Conservation (phyloP, 2,888 invertebrate species). For the Pecten maximus region DNA sequence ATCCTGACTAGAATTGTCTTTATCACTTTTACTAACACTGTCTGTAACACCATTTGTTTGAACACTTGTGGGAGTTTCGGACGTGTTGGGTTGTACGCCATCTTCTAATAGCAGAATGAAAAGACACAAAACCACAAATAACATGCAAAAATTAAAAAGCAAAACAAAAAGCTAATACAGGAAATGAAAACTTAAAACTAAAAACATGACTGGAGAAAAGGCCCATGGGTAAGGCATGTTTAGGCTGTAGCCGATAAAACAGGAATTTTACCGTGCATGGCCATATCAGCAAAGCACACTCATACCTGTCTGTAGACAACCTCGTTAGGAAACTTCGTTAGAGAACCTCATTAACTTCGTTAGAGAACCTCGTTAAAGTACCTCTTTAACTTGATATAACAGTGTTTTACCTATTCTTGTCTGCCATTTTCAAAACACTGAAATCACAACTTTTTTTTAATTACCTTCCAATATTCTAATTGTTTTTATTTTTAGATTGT, state of each 20-base stretch:
- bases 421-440: too few relatives aligned
- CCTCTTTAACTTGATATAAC: too few relatives aligned
- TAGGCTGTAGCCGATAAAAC: neutral
- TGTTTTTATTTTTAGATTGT: too few relatives aligned
- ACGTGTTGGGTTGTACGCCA: neutral
- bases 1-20: constrained; percentile 19
- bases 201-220: constrained; percentile 22
- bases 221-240: neutral
- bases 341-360: too few relatives aligned
- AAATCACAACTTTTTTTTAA: too few relatives aligned
- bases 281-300: constrained; percentile 18
- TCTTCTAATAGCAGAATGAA: constrained; percentile 42
- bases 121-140: constrained; percentile 39
- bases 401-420: too few relatives aligned
- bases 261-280: neutral
- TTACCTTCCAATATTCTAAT: too few relatives aligned
- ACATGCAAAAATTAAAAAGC: constrained; percentile 45
- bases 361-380: too few relatives aligned
- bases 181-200: constrained; percentile 47
- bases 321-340: too few relatives aligned
- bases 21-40: neutral
- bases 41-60: neutral
- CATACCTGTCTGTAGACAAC: neutral
- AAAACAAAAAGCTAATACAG: constrained; percentile 39
- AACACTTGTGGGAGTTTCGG: constrained; percentile 30